Percentiles rank a stretch among this genome's conserved stretches.
phyloP scores from a whole-genome alignment of 2,113 vertebrate species.

The Phaethornis superciliosus region DNA sequence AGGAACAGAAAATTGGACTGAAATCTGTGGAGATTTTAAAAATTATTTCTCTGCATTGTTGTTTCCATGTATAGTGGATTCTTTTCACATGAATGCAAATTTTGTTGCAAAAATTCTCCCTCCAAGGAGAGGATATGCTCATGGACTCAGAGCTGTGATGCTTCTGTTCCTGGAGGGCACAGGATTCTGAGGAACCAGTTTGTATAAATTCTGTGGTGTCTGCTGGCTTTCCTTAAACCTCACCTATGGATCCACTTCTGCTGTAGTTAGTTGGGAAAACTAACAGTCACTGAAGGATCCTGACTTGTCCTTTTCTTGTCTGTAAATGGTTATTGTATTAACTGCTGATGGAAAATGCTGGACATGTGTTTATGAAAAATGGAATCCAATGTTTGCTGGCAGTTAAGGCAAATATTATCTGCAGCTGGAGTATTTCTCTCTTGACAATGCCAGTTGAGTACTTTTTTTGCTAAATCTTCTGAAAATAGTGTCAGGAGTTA shows the following conservation, averaged over 20 bases:
- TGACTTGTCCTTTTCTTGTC: background rate
- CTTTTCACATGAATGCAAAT: background rate
- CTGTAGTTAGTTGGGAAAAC: background rate
- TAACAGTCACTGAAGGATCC: background rate
- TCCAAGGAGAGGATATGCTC: background rate
- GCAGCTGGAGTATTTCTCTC: background rate
- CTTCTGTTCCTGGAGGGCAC: background rate
- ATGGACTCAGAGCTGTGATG: background rate
- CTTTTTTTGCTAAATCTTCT: background rate
- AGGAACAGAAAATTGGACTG: background rate
- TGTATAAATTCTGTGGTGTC: background rate
- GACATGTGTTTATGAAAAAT: rapidly evolving
- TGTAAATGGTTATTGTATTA: too few relatives aligned
- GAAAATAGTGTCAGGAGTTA: background rate
- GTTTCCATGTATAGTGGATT: background rate
- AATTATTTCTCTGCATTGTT: background rate
- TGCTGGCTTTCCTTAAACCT: background rate
- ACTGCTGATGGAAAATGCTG: background rate
- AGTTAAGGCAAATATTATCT: background rate
- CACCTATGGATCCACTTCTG: too few relatives aligned
- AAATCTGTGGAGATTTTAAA: background rate
- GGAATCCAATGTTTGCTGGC: background rate
- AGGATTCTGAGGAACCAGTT: background rate
- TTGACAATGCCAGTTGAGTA: background rate
- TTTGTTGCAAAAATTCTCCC: background rate